phyloP scores from a whole-genome alignment of 1,140 invertebrate genomes.

The Drosophila funebris region DNA sequence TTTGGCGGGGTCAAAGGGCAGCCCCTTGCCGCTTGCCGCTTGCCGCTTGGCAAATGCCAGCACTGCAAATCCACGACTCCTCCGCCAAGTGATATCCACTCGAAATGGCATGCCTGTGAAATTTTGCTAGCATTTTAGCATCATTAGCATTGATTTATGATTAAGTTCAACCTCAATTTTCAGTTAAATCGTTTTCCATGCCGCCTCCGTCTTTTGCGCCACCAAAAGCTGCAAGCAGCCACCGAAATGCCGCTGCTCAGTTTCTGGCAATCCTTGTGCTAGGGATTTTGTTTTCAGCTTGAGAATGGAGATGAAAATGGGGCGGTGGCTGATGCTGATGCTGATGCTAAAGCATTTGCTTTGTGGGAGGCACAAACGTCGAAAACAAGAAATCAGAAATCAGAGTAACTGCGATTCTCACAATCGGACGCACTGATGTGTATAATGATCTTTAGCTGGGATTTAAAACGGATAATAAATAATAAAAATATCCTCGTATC shows the following conservation, averaged over 20 bases:
- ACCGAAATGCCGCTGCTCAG: slow-evolving; percentile 16
- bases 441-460: slow-evolving; percentile 83
- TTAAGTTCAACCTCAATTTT: slow-evolving; percentile 84
- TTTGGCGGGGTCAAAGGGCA: slow-evolving; percentile 26
- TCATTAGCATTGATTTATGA: slow-evolving; percentile 84
- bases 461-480: slow-evolving; percentile 82
- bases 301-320: not conserved
- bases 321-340: slow-evolving; percentile 7
- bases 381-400: slow-evolving; percentile 81
- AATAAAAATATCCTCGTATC: slow-evolving; percentile 74
- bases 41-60: slow-evolving; percentile 71
- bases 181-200: slow-evolving; percentile 82
- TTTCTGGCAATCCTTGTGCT: slow-evolving; percentile 41
- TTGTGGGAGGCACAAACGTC: slow-evolving; percentile 58
- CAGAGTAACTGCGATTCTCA: slow-evolving; percentile 79
- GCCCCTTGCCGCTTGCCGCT: slow-evolving; percentile 67
- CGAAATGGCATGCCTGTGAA: slow-evolving; percentile 64
- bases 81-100: slow-evolving; percentile 69
- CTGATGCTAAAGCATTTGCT: not conserved
- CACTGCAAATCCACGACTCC: slow-evolving; percentile 66
- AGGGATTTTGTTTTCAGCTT: slow-evolving; percentile 11
- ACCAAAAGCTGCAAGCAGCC: slow-evolving; percentile 4
- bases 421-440: slow-evolving; percentile 82
- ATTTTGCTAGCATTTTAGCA: slow-evolving; percentile 83
- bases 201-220: slow-evolving; percentile 66